A percentile compares a stretch with the other conserved stretches of the same genome.
Evolutionary conservation across 2,797 vertebrate species (phyloP).

Genomic region (Aplochiton taeniatus): DNA sequence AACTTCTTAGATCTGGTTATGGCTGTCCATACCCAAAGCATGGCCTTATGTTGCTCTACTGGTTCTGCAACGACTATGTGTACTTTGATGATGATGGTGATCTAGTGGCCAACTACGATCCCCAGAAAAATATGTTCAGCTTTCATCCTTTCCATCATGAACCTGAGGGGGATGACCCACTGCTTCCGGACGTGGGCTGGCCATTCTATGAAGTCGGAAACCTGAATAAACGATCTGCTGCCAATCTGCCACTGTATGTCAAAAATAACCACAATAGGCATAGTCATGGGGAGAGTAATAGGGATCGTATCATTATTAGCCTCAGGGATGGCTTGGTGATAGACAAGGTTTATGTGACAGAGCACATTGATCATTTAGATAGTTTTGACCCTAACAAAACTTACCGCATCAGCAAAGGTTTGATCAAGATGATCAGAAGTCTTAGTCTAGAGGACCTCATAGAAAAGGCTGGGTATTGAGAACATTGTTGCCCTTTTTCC

Average conservation of each 20-base stretch:
- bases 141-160: not conserved
- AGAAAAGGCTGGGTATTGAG: not conserved
- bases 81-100: not conserved
- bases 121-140: not conserved
- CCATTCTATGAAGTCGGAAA: conserved; percentile 17
- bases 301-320: conserved; percentile 15
- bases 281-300: not conserved
- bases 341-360: conserved; percentile 12
- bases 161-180: not conserved
- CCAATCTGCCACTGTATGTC: not conserved
- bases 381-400: not conserved
- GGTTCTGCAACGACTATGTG: not conserved
- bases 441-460: not conserved
- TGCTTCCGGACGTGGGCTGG: not conserved
- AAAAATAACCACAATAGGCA: not conserved
- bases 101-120: not conserved
- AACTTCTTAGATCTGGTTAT: not conserved
- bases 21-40: conserved; percentile 8
- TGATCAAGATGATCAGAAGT: not conserved
- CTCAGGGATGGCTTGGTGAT: not conserved
- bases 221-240: not conserved
- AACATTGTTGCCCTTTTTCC: no score
- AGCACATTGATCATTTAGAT: not conserved
- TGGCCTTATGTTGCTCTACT: conserved; percentile 11
- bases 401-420: conserved; percentile 10